A percentile compares a stretch with the other conserved stretches of the same genome.
These are phyloP conservation scores for Episyrphus balteatus DNA, from an alignment of 1,140 invertebrate species.

Conservation along the genomic window DNA sequence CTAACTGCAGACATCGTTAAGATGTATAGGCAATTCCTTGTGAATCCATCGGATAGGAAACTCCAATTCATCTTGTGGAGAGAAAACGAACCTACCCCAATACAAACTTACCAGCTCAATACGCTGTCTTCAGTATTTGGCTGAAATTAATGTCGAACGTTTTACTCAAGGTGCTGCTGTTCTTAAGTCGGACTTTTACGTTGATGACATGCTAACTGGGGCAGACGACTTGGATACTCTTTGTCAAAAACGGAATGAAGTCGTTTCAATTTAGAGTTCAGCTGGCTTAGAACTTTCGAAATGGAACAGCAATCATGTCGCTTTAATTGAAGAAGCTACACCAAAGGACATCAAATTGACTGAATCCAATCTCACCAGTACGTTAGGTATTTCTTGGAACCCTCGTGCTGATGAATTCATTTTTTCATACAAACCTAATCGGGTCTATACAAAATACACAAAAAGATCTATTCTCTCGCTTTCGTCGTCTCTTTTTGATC, in stretches of 20 bases:
- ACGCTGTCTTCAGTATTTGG: slow-evolving; percentile 3
- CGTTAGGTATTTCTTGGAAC: not conserved
- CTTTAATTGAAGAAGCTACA: too few species aligned
- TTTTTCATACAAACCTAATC: not conserved
- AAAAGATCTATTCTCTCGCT: slow-evolving; percentile 1
- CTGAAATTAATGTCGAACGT: not conserved
- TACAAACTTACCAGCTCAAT: slow-evolving; percentile 14
- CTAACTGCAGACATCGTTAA: slow-evolving; percentile 32
- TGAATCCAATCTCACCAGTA: not conserved
- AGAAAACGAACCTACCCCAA: not conserved
- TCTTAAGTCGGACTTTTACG: not conserved
- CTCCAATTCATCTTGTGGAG: slow-evolving; percentile 39
- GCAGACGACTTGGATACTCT: too few species aligned
- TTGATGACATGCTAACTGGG: too few species aligned
- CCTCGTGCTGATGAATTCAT: not conserved
- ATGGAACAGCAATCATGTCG: too few species aligned
- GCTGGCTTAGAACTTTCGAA: too few species aligned
- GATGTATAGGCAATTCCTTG: slow-evolving; percentile 37
- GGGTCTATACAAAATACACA: not conserved
- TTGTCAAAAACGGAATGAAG: not conserved
- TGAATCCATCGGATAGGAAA: slow-evolving; percentile 22
- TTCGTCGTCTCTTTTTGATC: too few species aligned
- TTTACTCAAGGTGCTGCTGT: not conserved
- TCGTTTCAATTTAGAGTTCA: not conserved
- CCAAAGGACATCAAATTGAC: not conserved